phyloP scores from a whole-genome alignment of 2,113 vertebrate genomes.

The Etia nguti region DNA sequence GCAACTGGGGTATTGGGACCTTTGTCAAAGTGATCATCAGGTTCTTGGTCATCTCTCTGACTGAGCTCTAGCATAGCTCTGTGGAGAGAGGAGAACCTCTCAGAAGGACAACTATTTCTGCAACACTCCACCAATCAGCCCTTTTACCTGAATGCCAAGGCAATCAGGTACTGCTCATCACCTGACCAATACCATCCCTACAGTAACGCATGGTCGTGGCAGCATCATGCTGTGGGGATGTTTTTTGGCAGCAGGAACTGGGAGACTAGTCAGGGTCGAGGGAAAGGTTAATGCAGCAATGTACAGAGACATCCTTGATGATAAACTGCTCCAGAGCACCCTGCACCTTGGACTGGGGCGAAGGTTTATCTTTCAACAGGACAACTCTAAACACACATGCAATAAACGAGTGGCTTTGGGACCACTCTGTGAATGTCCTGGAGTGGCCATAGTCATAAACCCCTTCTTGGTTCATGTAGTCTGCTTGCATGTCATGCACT shows the following conservation, averaged over 20 bases:
- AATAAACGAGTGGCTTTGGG: not conserved
- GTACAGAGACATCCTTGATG: not conserved
- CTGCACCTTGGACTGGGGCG: not conserved
- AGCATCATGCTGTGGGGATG: not conserved
- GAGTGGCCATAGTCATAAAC: not conserved
- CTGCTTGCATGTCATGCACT: not conserved
- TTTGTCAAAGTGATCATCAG: not conserved
- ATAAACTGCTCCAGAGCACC: not conserved
- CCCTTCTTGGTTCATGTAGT: not conserved
- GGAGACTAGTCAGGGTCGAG: not conserved
- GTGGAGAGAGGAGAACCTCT: no score
- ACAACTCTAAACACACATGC: not conserved
- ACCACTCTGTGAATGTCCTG: not conserved
- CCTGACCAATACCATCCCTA: not conserved
- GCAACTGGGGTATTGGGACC: not conserved
- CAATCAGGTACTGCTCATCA: not conserved
- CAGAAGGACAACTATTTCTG: not conserved
- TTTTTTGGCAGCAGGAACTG: not conserved
- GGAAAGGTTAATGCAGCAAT: not conserved
- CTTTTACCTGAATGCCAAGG: not conserved
- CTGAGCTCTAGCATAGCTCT: not conserved
- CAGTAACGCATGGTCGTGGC: not conserved
- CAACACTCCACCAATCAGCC: not conserved
- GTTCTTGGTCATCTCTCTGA: not conserved
- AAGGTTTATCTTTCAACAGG: not conserved